phyloP scores from a whole-genome alignment of 1,140 invertebrate species.

The Cheumatopsyche charites region DNA sequence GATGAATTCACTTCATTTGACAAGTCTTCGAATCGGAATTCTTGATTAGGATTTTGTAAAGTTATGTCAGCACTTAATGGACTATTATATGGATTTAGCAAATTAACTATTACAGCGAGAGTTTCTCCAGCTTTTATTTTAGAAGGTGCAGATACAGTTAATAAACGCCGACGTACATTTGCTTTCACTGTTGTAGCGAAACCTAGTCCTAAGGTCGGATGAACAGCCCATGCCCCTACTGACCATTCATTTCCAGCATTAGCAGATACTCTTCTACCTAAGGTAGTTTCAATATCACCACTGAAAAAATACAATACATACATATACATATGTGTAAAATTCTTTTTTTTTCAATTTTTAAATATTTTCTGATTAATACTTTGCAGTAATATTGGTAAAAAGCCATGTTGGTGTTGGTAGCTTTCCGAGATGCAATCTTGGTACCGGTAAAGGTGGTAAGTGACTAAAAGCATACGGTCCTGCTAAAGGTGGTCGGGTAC shows the following conservation, averaged over 20 bases:
- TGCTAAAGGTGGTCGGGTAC: slow-evolving; percentile 80
- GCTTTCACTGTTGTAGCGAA: slow-evolving; percentile 74
- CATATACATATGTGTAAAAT: not conserved
- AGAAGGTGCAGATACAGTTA: not conserved
- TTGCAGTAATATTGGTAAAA: slow-evolving; percentile 80
- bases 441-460: slow-evolving; percentile 79
- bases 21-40: slow-evolving; percentile 78
- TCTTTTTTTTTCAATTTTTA: not conserved
- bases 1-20: slow-evolving; percentile 61
- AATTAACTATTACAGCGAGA: slow-evolving; percentile 85
- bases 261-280: slow-evolving; percentile 37
- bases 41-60: slow-evolving; percentile 79
- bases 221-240: slow-evolving; percentile 90
- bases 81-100: slow-evolving; percentile 79
- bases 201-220: slow-evolving; percentile 82
- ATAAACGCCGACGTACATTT: slow-evolving; percentile 76
- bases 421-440: slow-evolving; percentile 77
- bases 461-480: slow-evolving; percentile 91
- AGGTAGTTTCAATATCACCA: slow-evolving; percentile 35
- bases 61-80: slow-evolving; percentile 80
- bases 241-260: slow-evolving; percentile 91
- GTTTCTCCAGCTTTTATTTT: slow-evolving; percentile 81
- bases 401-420: slow-evolving; percentile 81
- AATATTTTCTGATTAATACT: slow-evolving; percentile 61
- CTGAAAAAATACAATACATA: slow-evolving; percentile 29